Evolutionary conservation across 2,113 vertebrate genomes (phyloP).

Genomic region (Alligator mississippiensis): DNA sequence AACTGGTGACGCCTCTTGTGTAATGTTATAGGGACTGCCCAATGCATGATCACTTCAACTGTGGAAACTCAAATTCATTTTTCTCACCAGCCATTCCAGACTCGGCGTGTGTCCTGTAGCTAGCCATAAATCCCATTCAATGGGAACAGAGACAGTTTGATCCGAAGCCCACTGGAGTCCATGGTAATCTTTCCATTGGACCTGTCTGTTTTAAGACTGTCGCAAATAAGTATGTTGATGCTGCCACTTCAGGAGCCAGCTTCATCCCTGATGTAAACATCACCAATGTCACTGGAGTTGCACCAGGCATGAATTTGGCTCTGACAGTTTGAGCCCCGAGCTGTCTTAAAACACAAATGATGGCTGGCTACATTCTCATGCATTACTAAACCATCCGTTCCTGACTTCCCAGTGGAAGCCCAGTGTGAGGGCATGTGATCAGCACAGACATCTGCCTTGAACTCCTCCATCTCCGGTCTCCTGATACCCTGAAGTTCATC

Average conservation of each 20-base stretch:
- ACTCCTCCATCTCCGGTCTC: slow-evolving; percentile 69
- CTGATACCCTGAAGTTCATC: slow-evolving; percentile 28
- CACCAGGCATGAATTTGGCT: background rate
- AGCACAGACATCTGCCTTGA: slow-evolving; percentile 71
- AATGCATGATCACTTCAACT: background rate
- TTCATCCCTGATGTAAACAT: slow-evolving; percentile 29
- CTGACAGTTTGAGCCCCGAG: background rate
- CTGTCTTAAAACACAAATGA: background rate
- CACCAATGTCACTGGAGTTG: background rate
- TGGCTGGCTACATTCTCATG: slow-evolving; percentile 36
- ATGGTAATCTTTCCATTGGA: background rate
- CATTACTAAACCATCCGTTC: slow-evolving; percentile 69
- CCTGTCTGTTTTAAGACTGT: background rate
- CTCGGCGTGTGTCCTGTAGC: background rate
- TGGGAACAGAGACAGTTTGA: background rate
- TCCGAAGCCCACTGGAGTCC: background rate
- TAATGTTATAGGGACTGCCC: background rate
- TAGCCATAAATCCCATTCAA: background rate
- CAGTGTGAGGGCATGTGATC: slow-evolving; percentile 39
- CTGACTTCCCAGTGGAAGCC: slow-evolving; percentile 64
- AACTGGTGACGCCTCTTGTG: background rate
- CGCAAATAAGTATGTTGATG: background rate
- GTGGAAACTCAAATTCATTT: background rate
- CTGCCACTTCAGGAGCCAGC: background rate
- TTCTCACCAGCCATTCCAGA: accelerated